Conservation (phyloP, 2,797 vertebrate genomes). For the Geotrypetes seraphini region DNA sequence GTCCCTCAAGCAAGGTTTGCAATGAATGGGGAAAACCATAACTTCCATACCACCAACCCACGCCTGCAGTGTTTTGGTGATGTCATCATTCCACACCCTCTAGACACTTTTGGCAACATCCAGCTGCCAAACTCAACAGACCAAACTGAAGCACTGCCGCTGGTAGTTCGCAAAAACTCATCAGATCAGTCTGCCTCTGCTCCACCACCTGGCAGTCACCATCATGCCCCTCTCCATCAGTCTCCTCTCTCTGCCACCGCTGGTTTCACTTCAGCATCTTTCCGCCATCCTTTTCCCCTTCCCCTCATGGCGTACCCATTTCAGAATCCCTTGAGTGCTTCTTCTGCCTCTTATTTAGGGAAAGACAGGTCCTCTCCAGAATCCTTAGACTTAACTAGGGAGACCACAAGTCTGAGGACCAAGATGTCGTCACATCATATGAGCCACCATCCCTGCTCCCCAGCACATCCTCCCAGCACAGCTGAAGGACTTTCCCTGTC, state of each 20-base stretch:
- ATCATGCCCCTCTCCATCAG: slow-evolving; percentile 83
- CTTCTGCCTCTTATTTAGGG: slow-evolving; percentile 74
- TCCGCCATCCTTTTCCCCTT: slow-evolving; percentile 88
- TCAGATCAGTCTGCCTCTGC: slow-evolving; percentile 79
- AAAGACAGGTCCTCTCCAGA: slow-evolving; percentile 89
- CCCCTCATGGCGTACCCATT: slow-evolving; percentile 95
- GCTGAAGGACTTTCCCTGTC: slow-evolving; percentile 88
- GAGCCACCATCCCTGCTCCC: slow-evolving; percentile 87
- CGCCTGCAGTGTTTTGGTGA: slow-evolving; percentile 92
- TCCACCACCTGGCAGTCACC: slow-evolving; percentile 75
- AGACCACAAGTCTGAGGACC: slow-evolving; percentile 91
- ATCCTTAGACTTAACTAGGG: slow-evolving; percentile 91
- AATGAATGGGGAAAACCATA: slow-evolving; percentile 85
- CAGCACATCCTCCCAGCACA: slow-evolving; percentile 79
- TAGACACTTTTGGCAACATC: slow-evolving; percentile 82
- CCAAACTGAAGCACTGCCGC: slow-evolving; percentile 92
- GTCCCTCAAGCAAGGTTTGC: slow-evolving; percentile 82
- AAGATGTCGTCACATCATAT: slow-evolving; percentile 93
- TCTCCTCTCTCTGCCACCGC: slow-evolving; percentile 85
- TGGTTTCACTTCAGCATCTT: slow-evolving; percentile 86
- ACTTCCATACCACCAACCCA: slow-evolving; percentile 92
- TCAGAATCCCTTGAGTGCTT: slow-evolving; percentile 79
- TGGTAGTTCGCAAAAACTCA: slow-evolving; percentile 89
- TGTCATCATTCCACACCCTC: slow-evolving; percentile 92
- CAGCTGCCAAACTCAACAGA: slow-evolving; percentile 75